Evolutionary conservation across 1,140 invertebrate genomes (phyloP).

Genomic region (Trachymyrmex cornetzi): DNA sequence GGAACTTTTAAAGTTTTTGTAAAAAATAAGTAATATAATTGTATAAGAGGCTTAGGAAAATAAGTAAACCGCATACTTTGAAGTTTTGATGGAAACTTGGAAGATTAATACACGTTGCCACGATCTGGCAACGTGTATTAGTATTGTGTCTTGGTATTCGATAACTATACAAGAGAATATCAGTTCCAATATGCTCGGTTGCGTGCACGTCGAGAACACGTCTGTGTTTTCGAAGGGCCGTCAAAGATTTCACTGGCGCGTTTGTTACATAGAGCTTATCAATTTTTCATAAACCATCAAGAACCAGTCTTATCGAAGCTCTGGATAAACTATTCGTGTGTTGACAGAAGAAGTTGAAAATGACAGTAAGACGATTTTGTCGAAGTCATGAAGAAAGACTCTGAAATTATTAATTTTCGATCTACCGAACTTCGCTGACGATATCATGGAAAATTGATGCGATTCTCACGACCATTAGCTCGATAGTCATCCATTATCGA

Average conservation of each 20-base stretch:
- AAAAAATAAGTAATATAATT: neutral
- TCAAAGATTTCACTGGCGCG: constrained; percentile 25
- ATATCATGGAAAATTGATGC: constrained; percentile 19
- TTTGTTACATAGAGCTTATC: constrained; percentile 29
- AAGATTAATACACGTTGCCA: constrained; percentile 38
- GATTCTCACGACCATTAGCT: neutral
- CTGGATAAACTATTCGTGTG: neutral
- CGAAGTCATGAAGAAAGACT: neutral
- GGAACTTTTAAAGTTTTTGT: neutral
- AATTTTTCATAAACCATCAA: constrained; percentile 40
- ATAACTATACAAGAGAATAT: constrained; percentile 44
- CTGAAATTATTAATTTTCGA: constrained; percentile 14
- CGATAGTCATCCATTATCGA: neutral
- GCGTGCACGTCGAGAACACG: constrained; percentile 28
- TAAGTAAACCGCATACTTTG: neutral
- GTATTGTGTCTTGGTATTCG: neutral
- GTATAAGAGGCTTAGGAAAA: neutral
- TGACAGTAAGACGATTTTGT: neutral
- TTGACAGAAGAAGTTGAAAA: constrained; percentile 37
- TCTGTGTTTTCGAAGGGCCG: neutral
- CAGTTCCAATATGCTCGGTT: constrained; percentile 11
- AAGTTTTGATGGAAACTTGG: constrained; percentile 25
- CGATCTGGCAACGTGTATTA: no score
- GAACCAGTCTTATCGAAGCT: neutral
- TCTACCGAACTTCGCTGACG: neutral